Percentiles rank a stretch among this genome's conserved stretches.
These are phyloP conservation scores for Oncorhynchus masou DNA, from an alignment of 2,113 vertebrate species.

Conservation along the genomic window DNA sequence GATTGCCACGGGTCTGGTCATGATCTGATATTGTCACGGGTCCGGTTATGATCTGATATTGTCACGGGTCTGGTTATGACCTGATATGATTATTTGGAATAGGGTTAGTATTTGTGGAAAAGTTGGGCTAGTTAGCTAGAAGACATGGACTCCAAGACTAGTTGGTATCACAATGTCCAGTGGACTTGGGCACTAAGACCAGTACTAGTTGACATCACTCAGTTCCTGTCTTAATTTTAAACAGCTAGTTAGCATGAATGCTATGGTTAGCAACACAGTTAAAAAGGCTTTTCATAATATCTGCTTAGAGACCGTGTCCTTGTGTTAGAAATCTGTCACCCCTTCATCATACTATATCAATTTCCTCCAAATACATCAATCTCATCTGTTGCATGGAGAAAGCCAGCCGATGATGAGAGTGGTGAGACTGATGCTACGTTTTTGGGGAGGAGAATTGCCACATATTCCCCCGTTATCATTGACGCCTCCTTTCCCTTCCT, in stretches of 20 bases:
- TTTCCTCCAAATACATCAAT: background rate
- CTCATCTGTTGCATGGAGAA: background rate
- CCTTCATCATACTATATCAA: background rate
- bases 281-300: background rate
- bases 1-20: too few relatives aligned
- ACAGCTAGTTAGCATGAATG: too few relatives aligned
- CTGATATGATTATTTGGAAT: too few relatives aligned
- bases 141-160: background rate
- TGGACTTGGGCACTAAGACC: too few relatives aligned
- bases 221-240: too few relatives aligned
- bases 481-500: conserved; percentile 26
- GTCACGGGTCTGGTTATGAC: too few relatives aligned
- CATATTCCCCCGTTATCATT: conserved; percentile 46
- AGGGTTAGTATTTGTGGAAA: too few relatives aligned
- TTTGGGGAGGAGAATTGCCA: conserved; percentile 38
- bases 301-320: background rate
- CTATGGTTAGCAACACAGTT: too few relatives aligned
- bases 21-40: too few relatives aligned
- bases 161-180: background rate
- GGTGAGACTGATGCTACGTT: conserved; percentile 23
- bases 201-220: too few relatives aligned
- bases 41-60: too few relatives aligned
- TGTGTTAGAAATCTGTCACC: background rate
- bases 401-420: conserved; percentile 15
- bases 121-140: too few relatives aligned